Base-by-base conservation (phyloP, 2,888 invertebrate genomes). In the Mimas tiliae region DNA sequence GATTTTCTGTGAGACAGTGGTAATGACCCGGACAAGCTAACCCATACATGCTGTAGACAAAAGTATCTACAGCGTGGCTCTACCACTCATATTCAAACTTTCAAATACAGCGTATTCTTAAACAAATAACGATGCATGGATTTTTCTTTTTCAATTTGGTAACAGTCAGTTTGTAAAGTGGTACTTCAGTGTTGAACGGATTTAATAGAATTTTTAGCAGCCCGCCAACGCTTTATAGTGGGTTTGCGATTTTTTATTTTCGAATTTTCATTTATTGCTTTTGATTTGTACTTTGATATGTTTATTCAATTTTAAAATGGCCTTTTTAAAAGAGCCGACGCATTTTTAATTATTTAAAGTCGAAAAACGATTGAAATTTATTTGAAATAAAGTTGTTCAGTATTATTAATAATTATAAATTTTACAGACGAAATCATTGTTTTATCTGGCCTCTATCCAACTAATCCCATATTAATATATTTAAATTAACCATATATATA, bases 151-250 rank as follows among this genome's bases (percentile, higher is more conserved):
- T n/a, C 16, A 33, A 48, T 63, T 63, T 33, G 9, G 27, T 16
- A 63, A 64, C 51, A 38, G 34, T 34, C 14, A 38, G 19, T 64
- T 51, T 51, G 64, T 64, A 51, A 48, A 50, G 27, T 34, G 34
- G 16, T 19, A 12, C 42, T 42, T 11, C 21, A 42, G 42, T 42
- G 38, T 19, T 42, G 58, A 19, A 38, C 12, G 19, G 38, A 38
- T 58, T 58, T 58, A 58, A 58, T 58, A 58, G 58, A 19, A 58
- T 58, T 58, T 52, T 58, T 19, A 6, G 19, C 11, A 11, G 38
- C 14, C 14, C 11, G 11, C 19, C 42, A 12, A 42, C 12, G 19
- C 42, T 42, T 58, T 58, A 42, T 42, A 38, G 42, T 38, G 38
- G 27, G 4, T 19, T 19, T 42, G 12, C 58, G 12, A 42, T 42